Conservation (phyloP, 2,797 vertebrate genomes). For the Peromyscus eremicus region DNA sequence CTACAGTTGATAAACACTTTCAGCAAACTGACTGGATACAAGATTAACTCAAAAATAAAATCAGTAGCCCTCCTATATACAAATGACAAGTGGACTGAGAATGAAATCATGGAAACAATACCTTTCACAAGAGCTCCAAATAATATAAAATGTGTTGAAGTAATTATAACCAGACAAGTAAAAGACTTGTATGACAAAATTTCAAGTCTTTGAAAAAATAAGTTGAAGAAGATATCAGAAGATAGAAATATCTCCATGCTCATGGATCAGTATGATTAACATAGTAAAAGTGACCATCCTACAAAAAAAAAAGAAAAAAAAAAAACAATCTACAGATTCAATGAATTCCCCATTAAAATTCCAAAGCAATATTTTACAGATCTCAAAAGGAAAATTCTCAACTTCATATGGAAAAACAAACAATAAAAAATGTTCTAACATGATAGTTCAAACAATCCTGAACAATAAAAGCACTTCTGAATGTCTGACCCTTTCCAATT, state of each 20-base stretch:
- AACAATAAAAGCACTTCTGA: not conserved
- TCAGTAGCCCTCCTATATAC: not conserved
- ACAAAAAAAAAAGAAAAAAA: too few species aligned
- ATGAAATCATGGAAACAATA: not conserved
- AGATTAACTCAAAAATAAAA: not conserved
- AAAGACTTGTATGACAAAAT: not conserved
- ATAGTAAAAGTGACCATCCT: not conserved
- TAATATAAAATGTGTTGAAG: not conserved
- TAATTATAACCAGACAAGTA: not conserved
- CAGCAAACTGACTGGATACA: not conserved
- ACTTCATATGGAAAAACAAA: not conserved
- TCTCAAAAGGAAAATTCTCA: not conserved
- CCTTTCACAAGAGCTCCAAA: not conserved
- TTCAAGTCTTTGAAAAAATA: not conserved
- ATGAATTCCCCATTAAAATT: not conserved
- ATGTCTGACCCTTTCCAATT: not conserved
- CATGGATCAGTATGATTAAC: not conserved
- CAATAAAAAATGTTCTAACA: not conserved
- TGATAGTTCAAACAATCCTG: not conserved
- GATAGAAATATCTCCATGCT: not conserved
- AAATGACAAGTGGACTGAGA: not conserved
- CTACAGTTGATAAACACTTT: not conserved
- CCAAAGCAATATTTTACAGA: not conserved
- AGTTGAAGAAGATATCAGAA: not conserved
- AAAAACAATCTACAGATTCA: not conserved